Percentiles rank a stretch among this genome's conserved stretches.
Conservation (phyloP, 2,797 vertebrate genomes). For the Chromobotia macracanthus region DNA sequence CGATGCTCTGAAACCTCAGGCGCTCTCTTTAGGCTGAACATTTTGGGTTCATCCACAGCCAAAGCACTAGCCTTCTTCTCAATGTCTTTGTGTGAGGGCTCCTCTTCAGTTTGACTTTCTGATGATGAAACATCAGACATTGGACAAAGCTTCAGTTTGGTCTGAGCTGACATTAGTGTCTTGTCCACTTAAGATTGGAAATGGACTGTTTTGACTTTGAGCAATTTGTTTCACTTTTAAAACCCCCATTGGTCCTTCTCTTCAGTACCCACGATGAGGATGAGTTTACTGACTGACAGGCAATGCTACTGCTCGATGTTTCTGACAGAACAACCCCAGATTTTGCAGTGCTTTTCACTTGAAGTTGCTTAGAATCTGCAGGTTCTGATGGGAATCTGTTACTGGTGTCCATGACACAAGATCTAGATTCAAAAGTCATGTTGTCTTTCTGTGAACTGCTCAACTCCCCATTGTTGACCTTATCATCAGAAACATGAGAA, state of each 20-base stretch:
- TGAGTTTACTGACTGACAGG: conserved; percentile 31
- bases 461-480: conserved; percentile 44
- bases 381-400: conserved; percentile 35
- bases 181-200: no score
- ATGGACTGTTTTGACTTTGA: conserved; percentile 17
- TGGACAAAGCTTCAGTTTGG: background rate
- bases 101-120: no score
- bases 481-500: conserved; percentile 14
- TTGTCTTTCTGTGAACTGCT: conserved; percentile 86
- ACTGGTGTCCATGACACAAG: background rate
- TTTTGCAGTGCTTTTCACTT: conserved; percentile 30
- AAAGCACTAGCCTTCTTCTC: background rate
- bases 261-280: conserved; percentile 64
- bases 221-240: no score
- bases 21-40: background rate
- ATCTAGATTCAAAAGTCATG: conserved; percentile 20
- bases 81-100: background rate
- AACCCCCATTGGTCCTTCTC: conserved; percentile 61
- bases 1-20: conserved; percentile 9
- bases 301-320: conserved; percentile 23
- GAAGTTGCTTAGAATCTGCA: conserved; percentile 8
- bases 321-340: conserved; percentile 24
- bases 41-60: background rate
- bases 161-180: no score
- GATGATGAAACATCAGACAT: background rate